A percentile compares a stretch with the other conserved stretches of the same genome.
Evolutionary conservation across 2,113 vertebrate species (phyloP).

Genomic region (Empidonax alnorum): DNA sequence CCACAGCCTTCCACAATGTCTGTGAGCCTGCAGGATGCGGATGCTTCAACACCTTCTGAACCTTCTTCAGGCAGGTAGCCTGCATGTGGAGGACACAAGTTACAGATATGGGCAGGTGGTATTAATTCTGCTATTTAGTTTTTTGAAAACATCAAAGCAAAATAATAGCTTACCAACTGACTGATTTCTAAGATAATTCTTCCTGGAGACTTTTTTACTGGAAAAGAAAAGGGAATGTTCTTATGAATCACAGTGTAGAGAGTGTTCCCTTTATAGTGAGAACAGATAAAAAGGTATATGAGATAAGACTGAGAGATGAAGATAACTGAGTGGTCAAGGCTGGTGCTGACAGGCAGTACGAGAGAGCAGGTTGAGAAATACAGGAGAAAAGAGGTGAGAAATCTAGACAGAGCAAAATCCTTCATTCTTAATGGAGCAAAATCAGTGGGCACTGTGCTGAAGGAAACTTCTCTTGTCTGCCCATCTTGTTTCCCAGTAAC

Average conservation of each 20-base stretch:
- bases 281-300: background rate
- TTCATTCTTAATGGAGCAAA: background rate
- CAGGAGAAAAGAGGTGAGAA: background rate
- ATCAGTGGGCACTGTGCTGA: background rate
- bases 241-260: background rate
- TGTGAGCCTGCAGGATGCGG: background rate
- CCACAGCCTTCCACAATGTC: fast-evolving
- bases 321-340: background rate
- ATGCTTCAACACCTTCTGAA: background rate
- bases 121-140: background rate
- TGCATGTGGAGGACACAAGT: background rate
- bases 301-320: background rate
- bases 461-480: background rate
- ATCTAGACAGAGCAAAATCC: background rate
- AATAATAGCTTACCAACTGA: background rate
- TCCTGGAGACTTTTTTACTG: background rate
- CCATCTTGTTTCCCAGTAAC: background rate
- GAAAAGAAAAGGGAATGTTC: background rate
- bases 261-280: background rate
- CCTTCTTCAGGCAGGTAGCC: background rate
- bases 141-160: background rate
- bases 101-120: background rate
- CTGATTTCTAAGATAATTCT: background rate
- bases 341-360: background rate
- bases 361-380: background rate